These are phyloP conservation scores for Zaprionus vittiger DNA, from an alignment of 1,140 invertebrate genomes.

Conservation along the genomic window DNA sequence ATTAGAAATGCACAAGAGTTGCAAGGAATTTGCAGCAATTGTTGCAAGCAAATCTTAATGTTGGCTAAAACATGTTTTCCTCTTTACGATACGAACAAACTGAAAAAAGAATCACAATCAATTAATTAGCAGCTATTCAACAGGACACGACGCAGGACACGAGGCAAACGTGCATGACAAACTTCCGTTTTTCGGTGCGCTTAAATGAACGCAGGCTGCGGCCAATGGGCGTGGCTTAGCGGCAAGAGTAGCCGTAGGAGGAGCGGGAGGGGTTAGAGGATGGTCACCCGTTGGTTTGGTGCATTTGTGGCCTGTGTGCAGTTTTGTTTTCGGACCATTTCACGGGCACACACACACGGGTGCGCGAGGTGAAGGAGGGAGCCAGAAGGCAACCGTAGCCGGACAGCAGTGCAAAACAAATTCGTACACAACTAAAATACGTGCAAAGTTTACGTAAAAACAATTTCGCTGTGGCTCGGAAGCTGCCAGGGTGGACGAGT, in stretches of 20 bases:
- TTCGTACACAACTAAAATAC: slow-evolving; percentile 69
- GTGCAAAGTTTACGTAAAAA: slow-evolving; percentile 78
- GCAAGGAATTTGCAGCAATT: slow-evolving; percentile 1
- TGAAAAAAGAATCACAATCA: slow-evolving; percentile 49
- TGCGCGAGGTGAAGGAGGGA: background rate
- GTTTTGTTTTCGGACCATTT: slow-evolving; percentile 77
- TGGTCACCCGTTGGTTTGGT: slow-evolving; percentile 24
- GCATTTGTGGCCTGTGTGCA: slow-evolving; percentile 62
- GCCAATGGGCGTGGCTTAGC: slow-evolving; percentile 37
- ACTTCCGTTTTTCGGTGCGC: slow-evolving; percentile 63
- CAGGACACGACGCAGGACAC: slow-evolving; percentile 29
- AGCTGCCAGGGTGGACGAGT: slow-evolving; percentile 28
- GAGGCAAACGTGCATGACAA: slow-evolving; percentile 60
- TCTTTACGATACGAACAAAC: background rate
- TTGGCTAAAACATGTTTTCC: slow-evolving; percentile 9
- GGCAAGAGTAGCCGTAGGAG: background rate
- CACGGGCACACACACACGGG: slow-evolving; percentile 40
- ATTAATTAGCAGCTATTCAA: slow-evolving; percentile 72
- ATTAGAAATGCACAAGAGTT: background rate
- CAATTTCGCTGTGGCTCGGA: slow-evolving; percentile 53
- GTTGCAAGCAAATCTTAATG: slow-evolving; percentile 9
- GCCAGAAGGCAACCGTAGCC: slow-evolving; percentile 15
- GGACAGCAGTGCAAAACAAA: slow-evolving; percentile 61
- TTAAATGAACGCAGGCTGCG: slow-evolving; percentile 58
- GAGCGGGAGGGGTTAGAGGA: background rate